phyloP scores from a whole-genome alignment of 2,888 invertebrate genomes.

The Conistra vaccinii region DNA sequence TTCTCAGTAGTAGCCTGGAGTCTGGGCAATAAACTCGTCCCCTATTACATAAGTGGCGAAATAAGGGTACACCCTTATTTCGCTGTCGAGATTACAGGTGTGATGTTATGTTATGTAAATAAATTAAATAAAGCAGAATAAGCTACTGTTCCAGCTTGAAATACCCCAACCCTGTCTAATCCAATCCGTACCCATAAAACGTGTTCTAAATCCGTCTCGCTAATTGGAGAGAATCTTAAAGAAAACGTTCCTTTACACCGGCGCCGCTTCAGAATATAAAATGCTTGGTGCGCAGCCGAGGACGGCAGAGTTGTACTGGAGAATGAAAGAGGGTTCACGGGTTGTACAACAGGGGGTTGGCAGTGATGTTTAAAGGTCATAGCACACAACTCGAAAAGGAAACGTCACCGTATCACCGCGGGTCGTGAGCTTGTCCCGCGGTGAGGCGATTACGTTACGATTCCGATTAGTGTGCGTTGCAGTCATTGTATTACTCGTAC shows the following conservation, averaged over 20 bases:
- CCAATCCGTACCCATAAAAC: constrained; percentile 26
- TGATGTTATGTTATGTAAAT: too few species aligned
- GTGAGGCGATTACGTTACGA: too few species aligned
- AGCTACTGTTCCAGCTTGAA: not conserved
- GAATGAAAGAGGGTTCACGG: constrained; percentile 2
- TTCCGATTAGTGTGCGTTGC: too few species aligned
- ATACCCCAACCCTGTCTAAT: constrained; percentile 25
- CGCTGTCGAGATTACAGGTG: too few species aligned
- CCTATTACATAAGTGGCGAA: too few species aligned
- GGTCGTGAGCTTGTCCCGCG: too few species aligned
- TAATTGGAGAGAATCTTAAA: constrained; percentile 68
- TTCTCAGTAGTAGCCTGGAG: too few species aligned
- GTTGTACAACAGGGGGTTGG: not conserved
- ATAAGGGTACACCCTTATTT: too few species aligned
- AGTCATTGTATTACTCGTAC: too few species aligned
- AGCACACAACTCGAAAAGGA: too few species aligned
- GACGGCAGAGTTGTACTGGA: constrained; percentile 18
- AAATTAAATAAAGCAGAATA: not conserved
- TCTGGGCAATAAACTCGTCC: too few species aligned
- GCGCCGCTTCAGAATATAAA: constrained; percentile 58
- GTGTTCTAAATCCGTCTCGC: constrained; percentile 40
- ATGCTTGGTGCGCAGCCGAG: constrained; percentile 42
- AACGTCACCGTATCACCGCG: too few species aligned
- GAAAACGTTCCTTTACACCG: constrained; percentile 54
- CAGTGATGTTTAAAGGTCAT: not conserved